Conservation (phyloP, 2,113 vertebrate species). For the Pristiophorus japonicus region DNA sequence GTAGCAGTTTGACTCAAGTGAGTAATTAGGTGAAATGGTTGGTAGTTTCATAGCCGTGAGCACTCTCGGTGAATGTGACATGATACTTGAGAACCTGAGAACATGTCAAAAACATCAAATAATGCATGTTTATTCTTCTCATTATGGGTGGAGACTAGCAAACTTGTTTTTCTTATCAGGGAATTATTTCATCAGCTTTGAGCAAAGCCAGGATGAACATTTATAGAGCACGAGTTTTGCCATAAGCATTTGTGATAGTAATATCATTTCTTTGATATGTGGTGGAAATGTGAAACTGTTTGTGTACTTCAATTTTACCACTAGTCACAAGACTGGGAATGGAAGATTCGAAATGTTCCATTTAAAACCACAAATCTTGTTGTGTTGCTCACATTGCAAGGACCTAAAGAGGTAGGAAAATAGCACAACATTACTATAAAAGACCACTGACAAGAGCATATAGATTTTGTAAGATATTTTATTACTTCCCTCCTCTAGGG, state of each 20-base stretch:
- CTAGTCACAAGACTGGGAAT: background rate
- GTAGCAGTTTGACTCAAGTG: slow-evolving; percentile 27
- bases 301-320: background rate
- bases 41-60: slow-evolving; percentile 29
- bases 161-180: background rate
- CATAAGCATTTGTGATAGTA: too few relatives aligned
- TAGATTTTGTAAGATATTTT: background rate
- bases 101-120: slow-evolving; percentile 35
- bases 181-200: background rate
- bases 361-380: background rate
- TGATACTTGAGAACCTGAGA: slow-evolving; percentile 28
- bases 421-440: background rate
- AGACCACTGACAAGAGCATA: background rate
- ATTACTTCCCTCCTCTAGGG: background rate
- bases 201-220: too few relatives aligned
- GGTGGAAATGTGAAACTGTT: background rate
- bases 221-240: background rate
- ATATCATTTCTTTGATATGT: background rate
- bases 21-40: slow-evolving; percentile 35
- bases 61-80: slow-evolving; percentile 31
- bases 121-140: slow-evolving; percentile 10
- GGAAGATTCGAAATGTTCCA: background rate
- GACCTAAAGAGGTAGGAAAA: background rate
- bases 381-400: background rate
- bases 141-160: background rate